Evolutionary conservation across 2,797 vertebrate species (phyloP).

Genomic region (Orientallactaga sibirica): DNA sequence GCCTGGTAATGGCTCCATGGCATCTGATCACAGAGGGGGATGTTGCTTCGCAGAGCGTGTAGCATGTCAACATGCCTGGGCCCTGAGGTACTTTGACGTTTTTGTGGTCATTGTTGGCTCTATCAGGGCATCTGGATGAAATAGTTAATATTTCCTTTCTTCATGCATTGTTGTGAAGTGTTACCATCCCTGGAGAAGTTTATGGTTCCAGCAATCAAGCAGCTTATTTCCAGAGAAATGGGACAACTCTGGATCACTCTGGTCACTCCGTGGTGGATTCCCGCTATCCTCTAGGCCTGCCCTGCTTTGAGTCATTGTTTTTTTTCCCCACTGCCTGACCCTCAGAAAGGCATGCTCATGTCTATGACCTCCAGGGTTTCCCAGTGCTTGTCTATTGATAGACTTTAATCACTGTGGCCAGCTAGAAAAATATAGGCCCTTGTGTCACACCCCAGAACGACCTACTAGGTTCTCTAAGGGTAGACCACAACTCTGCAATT

Average conservation of each 20-base stretch:
- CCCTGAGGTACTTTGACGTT: not conserved
- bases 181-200: not conserved
- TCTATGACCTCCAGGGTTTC: not conserved
- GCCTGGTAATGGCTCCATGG: slow-evolving; percentile 2
- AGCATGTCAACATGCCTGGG: not conserved
- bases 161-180: not conserved
- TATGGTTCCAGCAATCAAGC: not conserved
- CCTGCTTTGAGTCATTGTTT: not conserved
- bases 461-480: not conserved
- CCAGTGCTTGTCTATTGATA: not conserved
- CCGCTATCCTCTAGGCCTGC: not conserved
- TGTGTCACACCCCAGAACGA: not conserved
- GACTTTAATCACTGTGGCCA: not conserved
- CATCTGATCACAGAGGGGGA: not conserved
- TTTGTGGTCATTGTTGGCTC: not conserved
- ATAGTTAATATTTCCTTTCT: not conserved
- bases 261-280: not conserved
- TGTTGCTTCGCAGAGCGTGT: slow-evolving; percentile 23
- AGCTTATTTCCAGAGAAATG: slow-evolving; percentile 19
- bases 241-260: not conserved
- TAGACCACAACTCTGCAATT: not conserved
- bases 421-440: not conserved
- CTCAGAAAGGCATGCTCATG: not conserved
- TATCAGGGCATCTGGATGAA: not conserved
- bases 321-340: too few species aligned